Base-by-base conservation (phyloP, 2,888 invertebrate genomes). In the Congeria kusceri region DNA sequence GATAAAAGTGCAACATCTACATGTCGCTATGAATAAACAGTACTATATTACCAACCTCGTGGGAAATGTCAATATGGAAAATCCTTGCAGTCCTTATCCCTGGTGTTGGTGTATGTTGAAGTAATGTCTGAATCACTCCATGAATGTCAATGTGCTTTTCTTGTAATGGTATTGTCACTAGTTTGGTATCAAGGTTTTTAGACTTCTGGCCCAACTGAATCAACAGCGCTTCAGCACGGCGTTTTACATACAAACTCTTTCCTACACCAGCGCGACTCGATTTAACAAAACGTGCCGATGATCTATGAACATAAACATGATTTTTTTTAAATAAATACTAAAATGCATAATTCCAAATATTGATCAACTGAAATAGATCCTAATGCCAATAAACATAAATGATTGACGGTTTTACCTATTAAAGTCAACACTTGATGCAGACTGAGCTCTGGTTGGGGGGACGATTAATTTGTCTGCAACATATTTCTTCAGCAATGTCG, bases 21-120 rank as follows among this genome's bases (percentile, higher is more conserved):
- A n/a, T n/a, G n/a, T n/a, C n/a, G n/a, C n/a, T n/a, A n/a, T n/a
- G n/a, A n/a, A n/a, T n/a, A n/a, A 89, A 88, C 89, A 89, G 62
- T 18, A 49, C 49, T 46, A 39, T 11, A 39, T 39, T 13, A 18
- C 70, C 25, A 53, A 88, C 90, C 79, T 88, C 88, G 65, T 87
- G 86, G 28, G 86, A 84, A n/a, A 90, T 75, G 47, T 90, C 87
- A 57, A 90, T 74, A 75, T 89, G 90, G 61, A 87, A 87, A 39
- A 90, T 77, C 29, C 86, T 77, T 11, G 86, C 79, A 15, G 74
- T 70, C 18, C 25, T 27, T 47, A 67, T 61, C 4, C 81, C 76
- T 15, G 80, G 80, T 29, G 61, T 53, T 20, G 62, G 39, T 27
- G 82, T 83, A 64, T 80, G 73, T n/a, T 76, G 13, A 23, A 86